Base-by-base conservation (phyloP, 2,888 invertebrate species). In the Mythimna ferrago region DNA sequence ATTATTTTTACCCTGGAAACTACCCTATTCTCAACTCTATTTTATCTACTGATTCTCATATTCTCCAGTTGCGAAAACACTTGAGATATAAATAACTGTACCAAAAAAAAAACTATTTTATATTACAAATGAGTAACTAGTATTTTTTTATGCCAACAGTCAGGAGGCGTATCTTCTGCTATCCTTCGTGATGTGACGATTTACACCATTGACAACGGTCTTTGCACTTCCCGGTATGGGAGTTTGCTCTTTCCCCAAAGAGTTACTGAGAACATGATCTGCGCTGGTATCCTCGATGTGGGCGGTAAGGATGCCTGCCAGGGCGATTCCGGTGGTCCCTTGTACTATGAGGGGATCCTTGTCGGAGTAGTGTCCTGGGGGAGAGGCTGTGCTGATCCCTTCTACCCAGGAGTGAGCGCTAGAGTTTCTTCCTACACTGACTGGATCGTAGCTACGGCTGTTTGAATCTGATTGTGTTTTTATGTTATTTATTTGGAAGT, bases 291-390 rank as follows among this genome's bases (percentile, higher is more conserved):
- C 6, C 76, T 90, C 3, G 88, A 89, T 58, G 80, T 87, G 0
- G 93, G 92, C 2, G 93, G 92, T 3, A 80, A 80, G n/a, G 93
- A 91, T 66, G 91, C 92, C 4, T 94, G 94, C 81, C 92, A 94
- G 88, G 96, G 95, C 56, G 96, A 97, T 89, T 94, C 95, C 57
- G 97, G 96, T 6, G 96, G 97, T 51, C 96, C 97, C 11, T 81
- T 96, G 72, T 94, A 93, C 84, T 92, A 85, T 81, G 86, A 86
- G 21, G 82, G 91, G 9, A 73, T 89, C 68, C 87, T 95, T 70
- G 87, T 96, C 71, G 96, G 96, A 26, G 80, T 96, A 61, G 93
- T 96, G 9, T 96, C 96, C n/a, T 96, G 96, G 94, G 96, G 96
- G 72, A 86, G 90, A 54, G 94, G 94, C 2, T 97, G 97, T 79